A percentile compares a stretch with the other conserved stretches of the same genome.
Conservation (phyloP, 2,113 vertebrate species). For the Nesoenas mayeri region DNA sequence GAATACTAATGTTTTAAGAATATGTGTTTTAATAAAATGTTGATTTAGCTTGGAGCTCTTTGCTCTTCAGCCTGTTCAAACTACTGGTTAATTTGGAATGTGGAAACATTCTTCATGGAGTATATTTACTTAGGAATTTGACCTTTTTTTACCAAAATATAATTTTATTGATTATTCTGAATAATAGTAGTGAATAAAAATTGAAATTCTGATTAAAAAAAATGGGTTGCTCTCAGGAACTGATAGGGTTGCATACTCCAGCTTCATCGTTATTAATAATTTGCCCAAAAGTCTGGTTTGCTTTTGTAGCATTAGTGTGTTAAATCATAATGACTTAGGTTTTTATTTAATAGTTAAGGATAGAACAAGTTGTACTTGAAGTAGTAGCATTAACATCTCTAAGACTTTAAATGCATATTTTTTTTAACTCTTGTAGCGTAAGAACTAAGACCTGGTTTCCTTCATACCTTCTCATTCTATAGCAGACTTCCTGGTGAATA, state of each 20-base stretch:
- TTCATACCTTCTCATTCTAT: background rate
- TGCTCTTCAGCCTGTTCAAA: constrained; percentile 67
- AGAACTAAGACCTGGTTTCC: background rate
- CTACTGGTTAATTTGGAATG: background rate
- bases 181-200: background rate
- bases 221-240: constrained; percentile 6
- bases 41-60: constrained; percentile 37
- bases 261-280: background rate
- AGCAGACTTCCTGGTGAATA: background rate
- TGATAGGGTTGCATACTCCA: background rate
- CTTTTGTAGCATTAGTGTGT: background rate
- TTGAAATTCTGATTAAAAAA: background rate
- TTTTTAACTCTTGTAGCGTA: background rate
- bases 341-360: background rate
- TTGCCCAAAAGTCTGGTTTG: background rate
- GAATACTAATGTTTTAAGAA: background rate
- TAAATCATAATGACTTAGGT: background rate
- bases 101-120: background rate
- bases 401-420: background rate
- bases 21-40: background rate
- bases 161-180: background rate
- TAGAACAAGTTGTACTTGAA: background rate
- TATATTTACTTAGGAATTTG: background rate
- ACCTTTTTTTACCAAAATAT: background rate
- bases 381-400: background rate